These are phyloP conservation scores for Terrapene triunguis DNA, from an alignment of 2,113 vertebrate species.

Conservation along the genomic window DNA sequence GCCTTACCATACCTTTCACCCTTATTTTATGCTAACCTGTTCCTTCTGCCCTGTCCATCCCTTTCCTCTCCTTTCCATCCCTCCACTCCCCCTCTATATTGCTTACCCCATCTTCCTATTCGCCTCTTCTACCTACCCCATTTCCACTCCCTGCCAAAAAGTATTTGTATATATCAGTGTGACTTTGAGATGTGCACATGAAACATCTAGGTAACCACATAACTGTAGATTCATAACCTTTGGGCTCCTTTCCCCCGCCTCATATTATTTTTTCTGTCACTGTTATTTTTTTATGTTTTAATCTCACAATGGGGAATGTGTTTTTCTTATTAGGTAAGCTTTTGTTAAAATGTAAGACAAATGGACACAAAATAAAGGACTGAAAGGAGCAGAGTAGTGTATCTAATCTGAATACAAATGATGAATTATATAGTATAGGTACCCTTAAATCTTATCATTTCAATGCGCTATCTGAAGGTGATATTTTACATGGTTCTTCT, in stretches of 20 bases:
- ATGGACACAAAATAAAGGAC: no score
- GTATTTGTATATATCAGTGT: not conserved
- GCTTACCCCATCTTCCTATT: not conserved
- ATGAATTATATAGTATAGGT: not conserved
- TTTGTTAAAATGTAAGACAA: no score
- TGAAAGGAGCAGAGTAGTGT: no score
- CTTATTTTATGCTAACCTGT: not conserved
- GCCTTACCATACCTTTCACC: not conserved
- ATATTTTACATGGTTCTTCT: not conserved
- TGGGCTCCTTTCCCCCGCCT: not conserved
- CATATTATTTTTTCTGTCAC: accelerated
- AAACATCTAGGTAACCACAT: not conserved
- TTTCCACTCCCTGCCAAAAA: not conserved
- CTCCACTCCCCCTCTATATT: not conserved
- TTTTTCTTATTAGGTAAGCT: no score
- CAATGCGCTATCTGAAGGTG: not conserved
- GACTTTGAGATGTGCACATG: not conserved
- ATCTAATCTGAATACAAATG: no score
- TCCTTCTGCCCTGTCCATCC: not conserved
- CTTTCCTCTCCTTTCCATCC: not conserved
- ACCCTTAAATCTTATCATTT: not conserved
- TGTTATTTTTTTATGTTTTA: not conserved
- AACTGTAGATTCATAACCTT: not conserved
- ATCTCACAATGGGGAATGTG: no score
- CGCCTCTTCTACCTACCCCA: accelerated